Percentiles rank a stretch among this genome's conserved stretches.
Evolutionary conservation across 2,888 invertebrate genomes (phyloP).

Genomic region (Cataglyphis altisquamis): DNA sequence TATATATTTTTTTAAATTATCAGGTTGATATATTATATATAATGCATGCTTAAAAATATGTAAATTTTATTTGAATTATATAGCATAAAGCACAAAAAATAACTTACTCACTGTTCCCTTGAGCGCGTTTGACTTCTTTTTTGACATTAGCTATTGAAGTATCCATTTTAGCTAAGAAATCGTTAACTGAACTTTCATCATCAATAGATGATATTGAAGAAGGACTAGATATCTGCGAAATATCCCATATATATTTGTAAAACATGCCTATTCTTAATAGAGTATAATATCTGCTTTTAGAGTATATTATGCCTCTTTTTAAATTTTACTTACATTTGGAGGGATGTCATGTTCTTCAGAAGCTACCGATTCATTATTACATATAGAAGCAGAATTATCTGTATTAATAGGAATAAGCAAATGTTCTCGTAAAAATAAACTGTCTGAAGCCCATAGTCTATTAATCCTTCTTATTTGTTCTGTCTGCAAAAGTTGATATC

Average conservation of each 20-base stretch:
- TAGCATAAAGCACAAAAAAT: slow-evolving; percentile 22
- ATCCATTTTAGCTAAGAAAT: slow-evolving; percentile 94
- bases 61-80: background rate
- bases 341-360: slow-evolving; percentile 61
- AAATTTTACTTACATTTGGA: slow-evolving; percentile 65
- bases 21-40: slow-evolving; percentile 22
- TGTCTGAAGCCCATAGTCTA: slow-evolving; percentile 96
- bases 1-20: background rate
- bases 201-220: slow-evolving; percentile 86
- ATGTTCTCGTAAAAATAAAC: slow-evolving; percentile 95
- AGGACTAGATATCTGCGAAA: slow-evolving; percentile 77
- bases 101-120: slow-evolving; percentile 94
- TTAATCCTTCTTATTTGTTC: slow-evolving; percentile 97
- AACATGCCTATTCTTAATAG: background rate
- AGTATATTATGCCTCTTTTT: background rate
- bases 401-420: slow-evolving; percentile 94
- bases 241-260: background rate
- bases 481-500: slow-evolving; percentile 89
- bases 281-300: background rate
- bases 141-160: slow-evolving; percentile 94
- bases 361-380: slow-evolving; percentile 58
- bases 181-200: slow-evolving; percentile 92
- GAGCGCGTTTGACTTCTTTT: slow-evolving; percentile 93
- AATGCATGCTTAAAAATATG: slow-evolving; percentile 3
- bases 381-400: slow-evolving; percentile 86